Evolutionary conservation across 2,797 vertebrate species (phyloP), one percentile per base, ranked within the genome.

Genomic region (Monodelphis domestica): DNA sequence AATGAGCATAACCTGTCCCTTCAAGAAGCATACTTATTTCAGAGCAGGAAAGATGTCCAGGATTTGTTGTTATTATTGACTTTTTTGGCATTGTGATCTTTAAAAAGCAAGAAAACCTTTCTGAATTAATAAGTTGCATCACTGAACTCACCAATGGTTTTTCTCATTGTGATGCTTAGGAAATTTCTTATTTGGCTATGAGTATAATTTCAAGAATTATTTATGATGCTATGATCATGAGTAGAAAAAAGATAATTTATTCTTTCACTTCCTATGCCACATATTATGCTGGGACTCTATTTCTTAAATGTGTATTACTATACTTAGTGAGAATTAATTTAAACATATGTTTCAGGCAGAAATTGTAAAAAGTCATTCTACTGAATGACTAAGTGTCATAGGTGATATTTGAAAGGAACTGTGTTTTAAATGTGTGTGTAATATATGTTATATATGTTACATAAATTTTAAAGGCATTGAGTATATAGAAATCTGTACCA

Each of bases 311-410:
- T 90, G 53, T 96, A 89, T 93, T 89, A 93, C 88, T 96, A 90
- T 94, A 95, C 96, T 93, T 91, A 93, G 95, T 95, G 93, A 95
- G 87, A 97, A 90, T 33, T 94, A 88, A 87, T 91, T 78, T 45
- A 54, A 92, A 89, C 91, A 59, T 94, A 91, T 55, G 92, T 95
- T 55, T 24, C n/a, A 57, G 52, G 70, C 90, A 89, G 87, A 88
- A 54, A 97, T 17, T 93, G 95, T 93, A 94, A 93, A 54, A 53
- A 95, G 91, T 87, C 90, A 92, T 92, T 88, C 90, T 91, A 70
- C 92, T 94, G 95, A 95, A 93, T 2, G 0, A 96, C 91, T 97
- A 97, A 97, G 97, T 97, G 96, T 97, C 97, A 96, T 96, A 97
- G 97, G 96, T 97, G 95, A 94, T 97, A 95, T 87, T 95, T 95